Evolutionary conservation across 2,797 vertebrate species (phyloP).

Genomic region (Acanthornis magna): DNA sequence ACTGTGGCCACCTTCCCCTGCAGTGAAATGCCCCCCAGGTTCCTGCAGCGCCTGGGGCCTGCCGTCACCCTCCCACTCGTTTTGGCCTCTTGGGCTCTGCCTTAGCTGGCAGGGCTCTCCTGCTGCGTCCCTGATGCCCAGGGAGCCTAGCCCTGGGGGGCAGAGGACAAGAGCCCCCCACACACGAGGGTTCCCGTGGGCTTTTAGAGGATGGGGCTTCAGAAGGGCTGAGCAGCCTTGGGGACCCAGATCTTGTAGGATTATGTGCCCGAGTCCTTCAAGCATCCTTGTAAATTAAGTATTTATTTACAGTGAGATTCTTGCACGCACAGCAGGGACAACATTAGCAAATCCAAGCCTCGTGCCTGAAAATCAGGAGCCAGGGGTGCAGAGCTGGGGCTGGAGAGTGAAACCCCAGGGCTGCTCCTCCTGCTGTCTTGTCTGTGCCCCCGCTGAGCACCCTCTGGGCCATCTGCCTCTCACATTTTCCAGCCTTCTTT

Average conservation of each 20-base stretch:
- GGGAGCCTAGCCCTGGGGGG: background rate
- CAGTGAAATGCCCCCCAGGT: background rate
- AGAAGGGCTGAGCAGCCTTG: background rate
- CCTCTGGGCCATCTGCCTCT: background rate
- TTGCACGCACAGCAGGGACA: background rate
- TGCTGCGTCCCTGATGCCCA: background rate
- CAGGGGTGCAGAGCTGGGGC: background rate
- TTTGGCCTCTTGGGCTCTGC: background rate
- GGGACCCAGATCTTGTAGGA: background rate
- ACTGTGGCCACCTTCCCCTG: background rate
- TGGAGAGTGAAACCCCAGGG: background rate
- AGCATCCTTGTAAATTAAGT: background rate
- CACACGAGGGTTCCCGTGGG: rapidly evolving
- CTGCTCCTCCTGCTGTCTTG: background rate
- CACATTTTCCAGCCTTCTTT: background rate
- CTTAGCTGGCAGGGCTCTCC: background rate
- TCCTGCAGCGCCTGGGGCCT: background rate
- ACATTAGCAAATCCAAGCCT: background rate
- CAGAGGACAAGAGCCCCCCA: rapidly evolving
- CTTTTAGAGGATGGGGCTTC: background rate
- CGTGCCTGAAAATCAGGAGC: background rate
- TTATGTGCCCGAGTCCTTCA: background rate
- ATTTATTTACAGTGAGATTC: background rate
- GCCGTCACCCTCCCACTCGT: rapidly evolving
- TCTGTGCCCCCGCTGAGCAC: background rate